Percentiles rank a stretch among this genome's conserved stretches.
Conservation (phyloP, 2,113 vertebrate species). For the Zosterops lateralis region DNA sequence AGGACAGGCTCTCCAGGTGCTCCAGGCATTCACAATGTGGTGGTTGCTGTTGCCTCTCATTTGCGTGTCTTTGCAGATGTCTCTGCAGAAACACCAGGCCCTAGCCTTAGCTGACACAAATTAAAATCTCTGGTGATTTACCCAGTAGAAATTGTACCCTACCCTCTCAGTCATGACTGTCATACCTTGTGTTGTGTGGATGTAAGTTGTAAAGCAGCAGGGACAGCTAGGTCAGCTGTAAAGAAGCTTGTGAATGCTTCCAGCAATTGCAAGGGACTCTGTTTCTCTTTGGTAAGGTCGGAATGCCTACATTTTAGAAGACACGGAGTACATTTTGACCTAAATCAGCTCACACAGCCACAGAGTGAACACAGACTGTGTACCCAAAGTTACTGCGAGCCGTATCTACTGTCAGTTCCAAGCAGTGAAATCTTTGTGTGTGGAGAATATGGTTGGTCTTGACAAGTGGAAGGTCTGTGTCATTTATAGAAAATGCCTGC, state of each 20-base stretch:
- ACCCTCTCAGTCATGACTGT: background rate
- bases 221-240: background rate
- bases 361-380: background rate
- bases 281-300: background rate
- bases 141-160: background rate
- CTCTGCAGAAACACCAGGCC: background rate
- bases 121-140: background rate
- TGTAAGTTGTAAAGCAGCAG: background rate
- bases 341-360: background rate
- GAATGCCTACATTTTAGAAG: background rate
- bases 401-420: background rate
- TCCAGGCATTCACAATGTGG: fast-evolving
- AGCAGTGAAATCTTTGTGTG: background rate
- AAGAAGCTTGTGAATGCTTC: background rate
- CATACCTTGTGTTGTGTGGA: background rate
- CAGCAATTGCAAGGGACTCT: background rate
- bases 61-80: background rate
- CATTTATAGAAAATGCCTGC: background rate
- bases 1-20: background rate
- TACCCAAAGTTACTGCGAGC: fast-evolving
- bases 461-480: background rate
- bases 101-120: background rate
- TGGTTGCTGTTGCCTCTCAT: fast-evolving
- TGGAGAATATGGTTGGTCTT: background rate
- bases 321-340: background rate